Percentiles rank a stretch among this genome's conserved stretches.
Evolutionary conservation across 2,797 vertebrate species (phyloP).

Genomic region (Hyperoplus lanceolatus): DNA sequence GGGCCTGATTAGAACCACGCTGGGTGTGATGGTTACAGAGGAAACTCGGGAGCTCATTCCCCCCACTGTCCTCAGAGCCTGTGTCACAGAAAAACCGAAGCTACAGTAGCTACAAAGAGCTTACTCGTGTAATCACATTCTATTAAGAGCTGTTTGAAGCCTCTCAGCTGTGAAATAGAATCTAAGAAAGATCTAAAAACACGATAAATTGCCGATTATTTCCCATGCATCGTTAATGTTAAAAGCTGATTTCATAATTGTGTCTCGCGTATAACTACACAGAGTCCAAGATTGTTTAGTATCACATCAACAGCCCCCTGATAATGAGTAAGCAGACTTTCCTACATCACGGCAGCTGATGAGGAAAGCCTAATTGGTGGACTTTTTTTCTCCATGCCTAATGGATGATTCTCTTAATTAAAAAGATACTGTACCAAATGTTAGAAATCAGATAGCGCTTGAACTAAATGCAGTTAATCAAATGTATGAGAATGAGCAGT

Average conservation of each 20-base stretch:
- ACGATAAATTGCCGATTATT: conserved; percentile 84
- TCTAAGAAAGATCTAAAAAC: conserved; percentile 80
- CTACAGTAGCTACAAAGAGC: conserved; percentile 66
- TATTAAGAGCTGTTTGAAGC: conserved; percentile 79
- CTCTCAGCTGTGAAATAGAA: conserved; percentile 80
- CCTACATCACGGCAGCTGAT: conserved; percentile 85
- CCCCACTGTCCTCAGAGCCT: conserved; percentile 32
- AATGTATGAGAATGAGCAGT: conserved; percentile 92
- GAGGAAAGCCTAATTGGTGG: conserved; percentile 90
- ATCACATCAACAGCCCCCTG: conserved; percentile 85
- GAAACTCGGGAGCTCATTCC: conserved; percentile 29
- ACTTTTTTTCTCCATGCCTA: conserved; percentile 87
- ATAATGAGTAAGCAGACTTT: conserved; percentile 89
- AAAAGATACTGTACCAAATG: conserved; percentile 91
- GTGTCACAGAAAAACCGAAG: conserved; percentile 36
- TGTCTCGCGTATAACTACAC: conserved; percentile 80
- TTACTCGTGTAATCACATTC: conserved; percentile 73
- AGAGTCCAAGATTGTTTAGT: conserved; percentile 86
- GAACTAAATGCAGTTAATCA: conserved; percentile 91
- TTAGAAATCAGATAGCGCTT: conserved; percentile 89
- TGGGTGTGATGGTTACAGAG: conserved; percentile 69
- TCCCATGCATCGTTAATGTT: conserved; percentile 87
- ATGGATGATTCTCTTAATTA: conserved; percentile 92
- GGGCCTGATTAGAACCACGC: conserved; percentile 79
- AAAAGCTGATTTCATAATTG: conserved; percentile 87